Percentiles rank a stretch among this genome's conserved stretches.
phyloP scores from a whole-genome alignment of 1,140 invertebrate species.

The Samia ricini region DNA sequence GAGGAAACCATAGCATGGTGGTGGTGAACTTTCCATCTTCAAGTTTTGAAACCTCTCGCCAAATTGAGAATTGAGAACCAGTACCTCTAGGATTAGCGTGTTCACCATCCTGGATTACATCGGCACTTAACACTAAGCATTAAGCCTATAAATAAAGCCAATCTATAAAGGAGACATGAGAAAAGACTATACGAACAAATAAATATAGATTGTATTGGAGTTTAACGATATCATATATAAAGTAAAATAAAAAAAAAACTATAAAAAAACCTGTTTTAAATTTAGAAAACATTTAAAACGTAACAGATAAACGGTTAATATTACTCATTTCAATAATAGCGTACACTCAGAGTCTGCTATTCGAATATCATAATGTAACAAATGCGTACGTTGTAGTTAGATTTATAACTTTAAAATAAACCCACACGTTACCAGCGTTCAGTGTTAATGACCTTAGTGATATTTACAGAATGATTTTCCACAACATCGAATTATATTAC shows the following conservation, averaged over 20 bases:
- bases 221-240: no score
- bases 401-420: constrained; percentile 25
- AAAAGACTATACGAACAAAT: no score
- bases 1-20: no score
- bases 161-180: no score
- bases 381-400: constrained; percentile 11
- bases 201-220: no score
- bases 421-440: constrained; percentile 9
- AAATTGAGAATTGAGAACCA: no score
- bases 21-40: no score
- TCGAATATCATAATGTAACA: background rate
- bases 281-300: background rate
- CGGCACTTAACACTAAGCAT: no score
- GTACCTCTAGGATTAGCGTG: no score
- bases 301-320: background rate
- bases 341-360: background rate
- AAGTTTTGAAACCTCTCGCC: no score
- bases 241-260: background rate
- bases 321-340: background rate
- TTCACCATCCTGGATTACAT: no score
- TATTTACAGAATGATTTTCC: constrained; percentile 23
- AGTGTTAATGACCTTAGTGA: constrained; percentile 24
- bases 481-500: background rate
- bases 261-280: background rate
- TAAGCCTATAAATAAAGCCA: no score